Base-by-base conservation (phyloP, 2,888 invertebrate genomes). In the Lottia gigantea region DNA sequence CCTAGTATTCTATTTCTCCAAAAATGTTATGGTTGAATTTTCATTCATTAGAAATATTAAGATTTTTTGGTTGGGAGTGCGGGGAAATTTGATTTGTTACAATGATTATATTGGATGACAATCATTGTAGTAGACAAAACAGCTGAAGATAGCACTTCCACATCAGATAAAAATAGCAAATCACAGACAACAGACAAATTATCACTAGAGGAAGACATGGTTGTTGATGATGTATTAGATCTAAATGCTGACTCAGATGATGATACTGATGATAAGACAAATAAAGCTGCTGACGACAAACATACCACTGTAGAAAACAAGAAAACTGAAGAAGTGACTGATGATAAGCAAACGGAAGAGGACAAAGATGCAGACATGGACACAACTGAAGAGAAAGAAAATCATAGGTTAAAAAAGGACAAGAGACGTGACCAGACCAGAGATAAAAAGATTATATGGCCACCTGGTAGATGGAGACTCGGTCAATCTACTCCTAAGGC, bases 401-500 rank as follows among this genome's bases (percentile, higher is more conserved):
- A 65, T 14, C 66, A 62, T 16, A 66, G 66, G n/a, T 66, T 65
- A 16, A 64, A 49, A 2, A 68, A 66, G 46, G 73, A 71, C 26
- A 46, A 63, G 25, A 61, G 46, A 19, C 31, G 15, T 45, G 25
- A 47, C 26, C 26, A 47, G 3, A 63, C 23, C 25, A 67, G 55
- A 26, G n/a, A 62, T 25, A n/a, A 49, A 61, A 66, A 75, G 15
- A 79, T 84, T 40, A 74, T 75, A 8, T 84, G 83, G 83, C 94
- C 94, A 19, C 91, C 92, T 62, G 93, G 94, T 55, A 81, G 78
- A 68, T 95, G 95, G 95, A 90, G 95, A 76, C 91, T 93, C 86
- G 95, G 94, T 2, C 88, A 91, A 74, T 75, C 79, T 11, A 91
- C 91, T 86, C 89, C 91, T 8, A 93, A 92, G 86, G 91, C 92